Evolutionary conservation across 2,113 vertebrate genomes (phyloP), one percentile per base, ranked within the genome.

Genomic region (Phyllostomus hastatus): DNA sequence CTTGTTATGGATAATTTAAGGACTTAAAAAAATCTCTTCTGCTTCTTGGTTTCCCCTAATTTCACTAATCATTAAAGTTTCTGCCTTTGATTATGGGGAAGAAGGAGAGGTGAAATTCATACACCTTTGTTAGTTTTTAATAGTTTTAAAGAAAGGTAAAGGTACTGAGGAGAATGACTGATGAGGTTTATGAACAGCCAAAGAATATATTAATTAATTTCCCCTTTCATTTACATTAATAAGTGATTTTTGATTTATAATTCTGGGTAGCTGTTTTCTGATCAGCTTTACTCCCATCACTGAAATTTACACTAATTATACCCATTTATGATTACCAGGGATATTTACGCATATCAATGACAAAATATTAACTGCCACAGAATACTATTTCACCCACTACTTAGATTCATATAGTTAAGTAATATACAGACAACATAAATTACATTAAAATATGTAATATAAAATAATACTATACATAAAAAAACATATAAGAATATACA

Each of bases 91-190:
- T 83, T 94, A 78, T 48, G 57, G 41, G 48, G 96, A 93, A 50
- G 59, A 35, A 93, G 57, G n/a, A 64, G 64, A 90, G 14, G 86
- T 84, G 67, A 96, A 94, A 80, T 91, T 95, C 94, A 88, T 54
- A 95, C 59, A 61, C 26, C 15, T 91, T 80, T 22, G 76, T 94
- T 92, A 95, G n/a, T 72, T 91, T 90, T 96, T 90, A 95, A 95
- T 35, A 90, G 61, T 78, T 79, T 57, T 78, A 94, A 94, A 91
- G 66, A 94, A 96, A 91, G 57, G 46, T 26, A 48, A 94, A 48
- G 69, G 93, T 92, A 93, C 1, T 41, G 59, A 94, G 86, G 79
- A 80, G 80, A 89, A 66, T 52, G 81, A 72, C 7, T 91, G 38
- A 81, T 81, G 48, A 70, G 41, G 43, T 76, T 85, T 52, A 66